phyloP scores from a whole-genome alignment of 2,797 vertebrate species.

The Anguilla megastoma region DNA sequence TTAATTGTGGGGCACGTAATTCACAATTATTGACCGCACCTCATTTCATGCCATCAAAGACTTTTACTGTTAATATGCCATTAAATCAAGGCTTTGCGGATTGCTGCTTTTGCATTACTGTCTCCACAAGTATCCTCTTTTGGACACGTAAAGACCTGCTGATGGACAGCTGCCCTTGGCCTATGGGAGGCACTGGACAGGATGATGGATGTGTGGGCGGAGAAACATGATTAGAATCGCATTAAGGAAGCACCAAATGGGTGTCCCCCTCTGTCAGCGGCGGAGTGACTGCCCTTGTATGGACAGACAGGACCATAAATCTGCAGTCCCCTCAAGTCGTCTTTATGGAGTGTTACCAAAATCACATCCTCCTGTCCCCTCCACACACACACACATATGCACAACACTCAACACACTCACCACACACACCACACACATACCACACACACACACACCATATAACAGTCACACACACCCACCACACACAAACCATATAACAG shows the following conservation, averaged over 20 bases:
- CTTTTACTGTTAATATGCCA: background rate
- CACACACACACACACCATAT: background rate
- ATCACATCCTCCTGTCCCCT: background rate
- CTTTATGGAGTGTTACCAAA: constrained; percentile 11
- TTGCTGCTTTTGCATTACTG: background rate
- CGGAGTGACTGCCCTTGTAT: background rate
- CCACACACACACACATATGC: background rate
- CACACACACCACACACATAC: background rate
- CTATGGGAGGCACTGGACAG: background rate
- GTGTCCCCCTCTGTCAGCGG: background rate
- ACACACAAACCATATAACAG: background rate
- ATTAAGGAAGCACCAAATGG: background rate
- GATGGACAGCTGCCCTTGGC: background rate
- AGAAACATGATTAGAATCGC: constrained; percentile 8
- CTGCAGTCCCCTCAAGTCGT: background rate
- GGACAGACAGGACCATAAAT: background rate
- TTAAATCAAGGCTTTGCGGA: background rate
- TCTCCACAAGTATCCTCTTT: background rate
- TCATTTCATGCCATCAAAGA: too few species aligned
- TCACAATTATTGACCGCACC: too few species aligned
- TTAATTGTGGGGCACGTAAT: background rate
- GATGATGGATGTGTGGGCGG: background rate
- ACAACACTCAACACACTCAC: too few species aligned
- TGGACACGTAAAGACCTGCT: too few species aligned
- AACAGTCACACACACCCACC: background rate